Base-by-base conservation (phyloP, 2,113 vertebrate species). In the Albula goreensis region DNA sequence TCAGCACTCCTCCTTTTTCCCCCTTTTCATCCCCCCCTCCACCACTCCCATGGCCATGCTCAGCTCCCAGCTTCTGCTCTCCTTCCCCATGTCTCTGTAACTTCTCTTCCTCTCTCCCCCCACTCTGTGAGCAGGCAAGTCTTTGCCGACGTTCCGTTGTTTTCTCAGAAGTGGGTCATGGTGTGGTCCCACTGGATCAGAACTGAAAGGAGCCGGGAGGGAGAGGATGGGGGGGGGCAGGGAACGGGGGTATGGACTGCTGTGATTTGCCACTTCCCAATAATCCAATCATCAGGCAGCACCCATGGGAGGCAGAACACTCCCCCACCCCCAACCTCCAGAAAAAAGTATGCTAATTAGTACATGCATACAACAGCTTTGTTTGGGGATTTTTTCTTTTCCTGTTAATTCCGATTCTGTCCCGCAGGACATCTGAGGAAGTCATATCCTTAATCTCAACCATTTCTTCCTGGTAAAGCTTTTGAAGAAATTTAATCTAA, bases 111-210 rank as follows among this genome's bases (percentile, higher is more conserved):
- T 49, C 19, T 50, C 56, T 84, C 88, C 86, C 90, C 87, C 90
- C 31, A 41, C 91, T 89, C 82, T 70, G 78, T 79, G 83, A 87
- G 52, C 78, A 85, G 87, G 86, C 77, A 66, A 80, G 84, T 89
- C 84, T 89, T 90, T 78, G 80, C 80, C 81, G 48, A 63, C 88
- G 88, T 87, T 92, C 25, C 31, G 85, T 50, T 74, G n/a, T 86
- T 56, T 90, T 90, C 92, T 94, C 93, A 94, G 93, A 96, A 95
- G 92, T 95, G 95, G 95, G 95, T 96, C 95, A 96, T 88, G 91
- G 91, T 91, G 92, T 93, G 95, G 94, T 95, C 95, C 95, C 95
- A 93, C 91, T 90, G 94, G 94, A 96, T 93, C 92, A 89, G 92
- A 78, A 78, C 82, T 83, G 82, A 83, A 60, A 83, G 52, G 49